Base-by-base conservation (phyloP, 2,113 vertebrate species). In the Perca flavescens region DNA sequence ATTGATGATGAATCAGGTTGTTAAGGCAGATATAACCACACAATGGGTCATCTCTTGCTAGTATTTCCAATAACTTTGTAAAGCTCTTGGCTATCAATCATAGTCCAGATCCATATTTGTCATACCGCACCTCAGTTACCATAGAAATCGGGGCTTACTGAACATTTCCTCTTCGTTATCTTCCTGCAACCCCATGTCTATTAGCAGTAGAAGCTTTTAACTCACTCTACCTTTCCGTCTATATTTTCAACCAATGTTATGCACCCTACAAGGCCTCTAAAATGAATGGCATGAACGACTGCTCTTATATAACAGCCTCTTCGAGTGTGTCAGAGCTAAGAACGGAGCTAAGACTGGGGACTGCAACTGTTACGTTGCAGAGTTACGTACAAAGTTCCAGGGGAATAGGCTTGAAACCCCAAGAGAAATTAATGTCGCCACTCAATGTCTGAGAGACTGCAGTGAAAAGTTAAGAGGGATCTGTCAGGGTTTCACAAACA, bases 361-460 rank as follows among this genome's bases (percentile, higher is more conserved):
- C 50, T 5, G 25, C 22, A 81, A 60, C 71, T 86, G 79, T 88
- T 88, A 77, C 53, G 47, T 74, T 77, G 52, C 46, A 75, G 78
- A 87, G 87, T 91, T 86, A 81, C 54, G 28, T 53, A 66, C 65
- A 86, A 92, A 92, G 81, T 91, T 91, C 88, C 63, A 28, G 17
- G 28, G 77, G 65, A 83, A 86, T 62, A 77, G 57, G 65, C 74
- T 77, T 60, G 63, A 68, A 77, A 43, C 17, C 77, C 60, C 77
- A 80, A 21, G 74, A 89, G 81, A 82, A 83, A 71, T 83, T 0
- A 76, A 63, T 5, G 21, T 52, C 54, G 77, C 58, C 28, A 4
- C 14, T 60, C 72, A 57, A 43, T 36, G 43, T 56, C 54, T 4
- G 57, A 68, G 57, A 34, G 61, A 70, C 80, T 74, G 76, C 67